Evolutionary conservation across 2,797 vertebrate genomes (phyloP).

Genomic region (Xenentodon cancila): DNA sequence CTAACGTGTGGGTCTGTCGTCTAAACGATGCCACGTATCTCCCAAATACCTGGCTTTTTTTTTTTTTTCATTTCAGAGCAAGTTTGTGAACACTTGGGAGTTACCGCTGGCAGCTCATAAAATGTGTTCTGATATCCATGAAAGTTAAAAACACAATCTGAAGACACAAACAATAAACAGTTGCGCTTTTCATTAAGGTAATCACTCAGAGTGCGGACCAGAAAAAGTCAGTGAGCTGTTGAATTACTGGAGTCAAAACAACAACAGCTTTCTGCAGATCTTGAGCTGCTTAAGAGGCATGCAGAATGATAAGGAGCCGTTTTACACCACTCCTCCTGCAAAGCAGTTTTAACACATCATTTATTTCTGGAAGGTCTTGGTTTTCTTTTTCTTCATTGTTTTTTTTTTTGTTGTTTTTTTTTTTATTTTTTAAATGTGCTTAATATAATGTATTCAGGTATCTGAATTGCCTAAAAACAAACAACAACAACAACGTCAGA

Average conservation of each 20-base stretch:
- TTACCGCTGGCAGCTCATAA: not conserved
- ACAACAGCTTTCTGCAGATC: not conserved
- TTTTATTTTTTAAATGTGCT: too few relatives aligned
- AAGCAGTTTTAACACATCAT: not conserved
- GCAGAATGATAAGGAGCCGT: not conserved
- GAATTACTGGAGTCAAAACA: not conserved
- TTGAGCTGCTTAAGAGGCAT: not conserved
- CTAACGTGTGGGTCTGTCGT: slow-evolving; percentile 23
- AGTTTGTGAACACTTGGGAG: not conserved
- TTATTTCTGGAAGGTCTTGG: not conserved
- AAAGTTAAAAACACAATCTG: not conserved
- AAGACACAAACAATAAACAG: not conserved
- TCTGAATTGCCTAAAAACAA: too few relatives aligned
- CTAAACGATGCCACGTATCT: slow-evolving; percentile 16
- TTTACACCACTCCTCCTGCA: not conserved
- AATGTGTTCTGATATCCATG: not conserved
- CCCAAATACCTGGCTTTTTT: slow-evolving; percentile 1
- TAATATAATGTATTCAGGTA: too few relatives aligned
- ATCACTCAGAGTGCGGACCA: not conserved
- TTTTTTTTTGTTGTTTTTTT: too few relatives aligned
- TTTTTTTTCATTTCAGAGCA: too few relatives aligned
- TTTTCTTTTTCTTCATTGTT: not conserved
- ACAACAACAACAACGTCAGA: too few relatives aligned
- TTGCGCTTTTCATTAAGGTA: not conserved
- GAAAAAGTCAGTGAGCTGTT: not conserved